phyloP scores from a whole-genome alignment of 2,113 vertebrate species.

The Helogale parvula region DNA sequence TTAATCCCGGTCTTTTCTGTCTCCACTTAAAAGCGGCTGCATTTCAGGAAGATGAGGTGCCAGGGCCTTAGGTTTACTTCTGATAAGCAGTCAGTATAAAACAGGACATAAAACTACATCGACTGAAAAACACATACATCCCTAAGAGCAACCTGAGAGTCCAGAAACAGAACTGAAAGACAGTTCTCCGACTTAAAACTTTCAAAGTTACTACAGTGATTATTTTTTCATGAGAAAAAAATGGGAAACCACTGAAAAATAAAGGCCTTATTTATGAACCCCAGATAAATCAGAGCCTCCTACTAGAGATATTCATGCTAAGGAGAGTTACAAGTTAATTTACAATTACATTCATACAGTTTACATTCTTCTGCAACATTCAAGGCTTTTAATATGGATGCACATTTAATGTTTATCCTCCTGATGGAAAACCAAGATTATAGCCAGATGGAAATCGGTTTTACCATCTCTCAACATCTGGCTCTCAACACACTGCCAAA shows the following conservation, averaged over 20 bases:
- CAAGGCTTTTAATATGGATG: constrained; percentile 29
- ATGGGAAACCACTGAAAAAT: background rate
- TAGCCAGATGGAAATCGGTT: constrained; percentile 61
- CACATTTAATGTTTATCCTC: constrained; percentile 60
- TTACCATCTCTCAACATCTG: constrained; percentile 70
- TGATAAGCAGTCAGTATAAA: constrained; percentile 41
- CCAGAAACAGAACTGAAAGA: constrained; percentile 25
- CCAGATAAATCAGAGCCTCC: constrained; percentile 40
- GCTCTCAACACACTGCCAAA: constrained; percentile 66
- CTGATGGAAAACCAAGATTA: constrained; percentile 65
- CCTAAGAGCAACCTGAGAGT: constrained; percentile 30
- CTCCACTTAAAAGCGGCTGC: constrained; percentile 32
- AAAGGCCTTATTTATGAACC: constrained; percentile 60
- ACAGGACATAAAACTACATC: constrained; percentile 37
- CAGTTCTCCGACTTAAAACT: constrained; percentile 38
- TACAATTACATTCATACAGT: constrained; percentile 39
- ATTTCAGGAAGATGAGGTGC: constrained; percentile 57
- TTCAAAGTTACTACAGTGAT: constrained; percentile 24
- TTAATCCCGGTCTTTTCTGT: constrained; percentile 53
- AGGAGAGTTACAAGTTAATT: constrained; percentile 47
- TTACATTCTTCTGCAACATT: constrained; percentile 50
- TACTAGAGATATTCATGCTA: constrained; percentile 28
- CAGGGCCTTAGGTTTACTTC: background rate
- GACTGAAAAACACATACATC: background rate
- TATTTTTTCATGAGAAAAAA: constrained; percentile 5